Evolutionary conservation across 2,888 invertebrate genomes (phyloP), one percentile per base, ranked within the genome.

Genomic region (Limnephilus lunatus): DNA sequence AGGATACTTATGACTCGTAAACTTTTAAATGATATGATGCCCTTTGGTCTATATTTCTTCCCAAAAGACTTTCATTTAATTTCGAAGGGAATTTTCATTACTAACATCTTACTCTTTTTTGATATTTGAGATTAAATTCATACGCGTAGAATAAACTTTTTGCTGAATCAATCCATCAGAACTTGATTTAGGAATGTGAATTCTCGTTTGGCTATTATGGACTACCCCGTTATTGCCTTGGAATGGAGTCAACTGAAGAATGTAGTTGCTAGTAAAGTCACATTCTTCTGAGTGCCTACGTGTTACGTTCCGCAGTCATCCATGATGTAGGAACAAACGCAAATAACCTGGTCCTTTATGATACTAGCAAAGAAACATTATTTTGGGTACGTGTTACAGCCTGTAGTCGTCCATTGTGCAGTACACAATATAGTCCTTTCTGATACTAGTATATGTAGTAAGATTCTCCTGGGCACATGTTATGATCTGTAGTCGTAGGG

Each of bases 171-270:
- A 31, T 19, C 15, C 31, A 39, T 80, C 68, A 80, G 81, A 89
- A 89, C 88, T 35, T 89, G 80, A 89, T 80, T 89, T 81, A 89
- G 88, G 88, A 89, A 89, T 89, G 68, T 39, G 80, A 32, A 87
- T 9, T 48, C 85, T 53, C 30, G 53, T 87, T 53, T 53, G 31
- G 25, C 68, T n/a, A 9, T 25, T 85, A 32, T 11, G 32, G 81
- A 32, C 81, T 32, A 31, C 88, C 80, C 88, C 88, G 81, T 89
- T 89, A 89, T 89, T 35, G 25, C n/a, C 12, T 35, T 35, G 88
- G 81, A 81, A 89, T 81, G 81, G n/a, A 81, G 35, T 81, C 88
- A 89, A 39, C 88, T 39, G 86, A 68, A 32, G 82, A 32, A 85
- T 85, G 85, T 39, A 25, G 85, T 39, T 85, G 35, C 68, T n/a